phyloP scores from a whole-genome alignment of 2,888 invertebrate species.

The Dyspetes luteomarginatus region DNA sequence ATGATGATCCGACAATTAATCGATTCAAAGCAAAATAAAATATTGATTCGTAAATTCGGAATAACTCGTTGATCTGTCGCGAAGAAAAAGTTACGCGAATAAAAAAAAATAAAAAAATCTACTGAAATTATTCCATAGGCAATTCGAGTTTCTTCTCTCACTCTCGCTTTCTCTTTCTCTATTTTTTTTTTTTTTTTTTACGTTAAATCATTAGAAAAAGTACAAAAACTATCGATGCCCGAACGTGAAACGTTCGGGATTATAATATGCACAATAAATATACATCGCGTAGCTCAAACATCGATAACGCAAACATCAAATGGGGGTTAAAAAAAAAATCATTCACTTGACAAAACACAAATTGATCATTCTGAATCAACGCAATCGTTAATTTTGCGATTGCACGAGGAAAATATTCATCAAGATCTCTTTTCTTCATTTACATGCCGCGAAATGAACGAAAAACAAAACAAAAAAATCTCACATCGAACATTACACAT shows the following conservation, averaged over 20 bases:
- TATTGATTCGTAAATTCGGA: constrained; percentile 26
- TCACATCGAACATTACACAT: constrained; percentile 12
- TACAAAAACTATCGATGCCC: constrained; percentile 57
- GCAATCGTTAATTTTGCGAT: neutral
- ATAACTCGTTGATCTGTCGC: constrained; percentile 9
- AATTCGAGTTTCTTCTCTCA: constrained; percentile 24
- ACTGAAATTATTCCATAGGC: constrained; percentile 2
- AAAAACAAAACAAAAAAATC: constrained; percentile 5
- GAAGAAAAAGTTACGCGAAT: neutral
- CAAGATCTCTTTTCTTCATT: constrained; percentile 29
- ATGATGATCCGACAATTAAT: constrained; percentile 54
- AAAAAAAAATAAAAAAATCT: constrained; percentile 3
- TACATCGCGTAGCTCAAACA: constrained; percentile 35
- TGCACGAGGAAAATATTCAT: constrained; percentile 23
- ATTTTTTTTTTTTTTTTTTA: constrained; percentile 2
- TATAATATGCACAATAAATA: constrained; percentile 56
- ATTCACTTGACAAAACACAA: neutral
- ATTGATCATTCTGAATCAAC: neutral
- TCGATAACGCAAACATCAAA: constrained; percentile 50
- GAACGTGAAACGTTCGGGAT: constrained; percentile 29
- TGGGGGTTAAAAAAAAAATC: constrained; percentile 56
- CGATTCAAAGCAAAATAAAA: constrained; percentile 34
- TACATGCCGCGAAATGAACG: constrained; percentile 12
- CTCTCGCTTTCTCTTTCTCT: neutral
- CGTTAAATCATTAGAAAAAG: constrained; percentile 63